phyloP scores from a whole-genome alignment of 2,797 vertebrate species.

The Tarsius wallacei region DNA sequence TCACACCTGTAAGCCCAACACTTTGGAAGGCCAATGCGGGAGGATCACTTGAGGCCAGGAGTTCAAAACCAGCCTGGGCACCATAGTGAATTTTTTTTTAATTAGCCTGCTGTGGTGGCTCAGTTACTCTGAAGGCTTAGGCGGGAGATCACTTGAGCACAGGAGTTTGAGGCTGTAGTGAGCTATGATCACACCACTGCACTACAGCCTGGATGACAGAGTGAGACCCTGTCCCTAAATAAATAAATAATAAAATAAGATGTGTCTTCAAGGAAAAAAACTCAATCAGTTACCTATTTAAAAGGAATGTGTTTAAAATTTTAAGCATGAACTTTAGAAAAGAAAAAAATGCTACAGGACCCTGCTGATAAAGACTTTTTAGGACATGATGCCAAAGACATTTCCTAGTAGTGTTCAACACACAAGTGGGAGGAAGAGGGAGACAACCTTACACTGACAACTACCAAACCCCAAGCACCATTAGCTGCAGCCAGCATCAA shows the following conservation, averaged over 20 bases:
- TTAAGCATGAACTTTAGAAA: not conserved
- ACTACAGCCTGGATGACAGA: too few species aligned
- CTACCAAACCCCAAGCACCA: constrained; percentile 26
- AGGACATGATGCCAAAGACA: constrained; percentile 59
- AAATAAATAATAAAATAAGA: constrained; percentile 29
- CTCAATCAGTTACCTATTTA: constrained; percentile 5
- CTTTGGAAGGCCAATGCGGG: too few species aligned
- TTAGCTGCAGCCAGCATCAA: constrained; percentile 10
- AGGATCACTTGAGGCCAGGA: too few species aligned
- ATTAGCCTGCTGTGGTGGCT: too few species aligned
- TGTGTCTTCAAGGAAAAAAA: constrained; percentile 40
- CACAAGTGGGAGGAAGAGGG: not conserved
- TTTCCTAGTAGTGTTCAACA: constrained; percentile 53
- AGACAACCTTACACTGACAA: constrained; percentile 44
- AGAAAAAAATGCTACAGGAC: not conserved
- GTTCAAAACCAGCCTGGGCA: too few species aligned
- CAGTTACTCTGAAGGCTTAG: too few species aligned
- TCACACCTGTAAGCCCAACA: too few species aligned
- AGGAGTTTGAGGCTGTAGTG: too few species aligned
- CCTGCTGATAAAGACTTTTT: constrained; percentile 22
- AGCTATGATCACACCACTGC: too few species aligned
- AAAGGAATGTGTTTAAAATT: constrained; percentile 55
- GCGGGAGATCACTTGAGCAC: too few species aligned
- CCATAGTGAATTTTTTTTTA: too few species aligned
- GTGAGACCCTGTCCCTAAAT: too few species aligned